Percentiles rank a stretch among this genome's conserved stretches.
Conservation (phyloP, 2,888 invertebrate genomes). For the Drosophila mayaguana region DNA sequence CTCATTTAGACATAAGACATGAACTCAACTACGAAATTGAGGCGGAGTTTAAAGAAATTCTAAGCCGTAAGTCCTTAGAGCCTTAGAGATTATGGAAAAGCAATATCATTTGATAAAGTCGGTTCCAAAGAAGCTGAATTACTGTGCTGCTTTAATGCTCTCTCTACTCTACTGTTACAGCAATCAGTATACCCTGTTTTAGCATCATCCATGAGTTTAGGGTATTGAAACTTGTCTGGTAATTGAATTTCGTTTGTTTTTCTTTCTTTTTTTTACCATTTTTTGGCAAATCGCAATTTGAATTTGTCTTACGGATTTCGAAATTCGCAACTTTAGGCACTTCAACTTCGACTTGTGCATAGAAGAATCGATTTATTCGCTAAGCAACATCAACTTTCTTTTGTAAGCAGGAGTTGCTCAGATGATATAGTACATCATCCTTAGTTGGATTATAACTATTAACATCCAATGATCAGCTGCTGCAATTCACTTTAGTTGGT, state of each 20-base stretch:
- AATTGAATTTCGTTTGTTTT: constrained; percentile 38
- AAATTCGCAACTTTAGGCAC: constrained; percentile 12
- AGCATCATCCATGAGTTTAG: not conserved
- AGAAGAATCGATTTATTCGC: not conserved
- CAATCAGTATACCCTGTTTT: not conserved
- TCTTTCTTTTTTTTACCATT: constrained; percentile 9
- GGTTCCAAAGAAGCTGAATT: no score
- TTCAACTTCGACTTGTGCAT: not conserved
- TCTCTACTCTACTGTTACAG: no score
- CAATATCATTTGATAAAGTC: no score
- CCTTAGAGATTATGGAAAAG: no score
- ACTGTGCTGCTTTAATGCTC: no score
- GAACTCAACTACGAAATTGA: no score
- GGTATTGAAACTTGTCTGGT: not conserved
- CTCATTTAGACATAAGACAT: no score
- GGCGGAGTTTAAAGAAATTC: no score
- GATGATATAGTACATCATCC: not conserved
- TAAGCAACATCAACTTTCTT: not conserved
- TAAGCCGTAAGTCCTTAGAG: no score
- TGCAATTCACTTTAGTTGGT: no score
- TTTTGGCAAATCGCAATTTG: constrained; percentile 32
- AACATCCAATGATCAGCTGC: no score
- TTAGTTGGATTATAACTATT: not conserved
- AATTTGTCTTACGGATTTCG: constrained; percentile 29
- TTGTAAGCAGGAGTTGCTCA: not conserved